These are phyloP conservation scores for Zaprionus camerounensis DNA, from an alignment of 1,140 invertebrate genomes.

Conservation along the genomic window DNA sequence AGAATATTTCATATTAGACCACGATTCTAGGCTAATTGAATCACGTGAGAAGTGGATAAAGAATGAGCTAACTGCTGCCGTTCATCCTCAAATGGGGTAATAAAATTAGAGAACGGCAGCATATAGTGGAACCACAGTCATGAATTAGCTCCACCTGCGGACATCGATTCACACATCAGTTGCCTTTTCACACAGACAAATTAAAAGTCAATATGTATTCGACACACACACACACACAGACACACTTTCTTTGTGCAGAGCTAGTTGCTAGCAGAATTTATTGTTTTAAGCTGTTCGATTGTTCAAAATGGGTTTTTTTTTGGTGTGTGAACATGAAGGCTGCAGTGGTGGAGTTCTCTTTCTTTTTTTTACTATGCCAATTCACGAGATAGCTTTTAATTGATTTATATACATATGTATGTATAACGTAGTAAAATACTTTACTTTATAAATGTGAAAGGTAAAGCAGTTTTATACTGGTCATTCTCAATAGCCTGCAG, in stretches of 20 bases:
- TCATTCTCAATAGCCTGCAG: conserved; percentile 16
- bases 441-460: neutral
- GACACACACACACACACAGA: conserved; percentile 13
- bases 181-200: conserved; percentile 50
- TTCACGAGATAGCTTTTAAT: conserved; percentile 21
- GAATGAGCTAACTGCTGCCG: conserved; percentile 19
- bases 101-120: conserved; percentile 32
- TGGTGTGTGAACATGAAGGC: neutral
- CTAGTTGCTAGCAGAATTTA: conserved; percentile 56
- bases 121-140: conserved; percentile 7
- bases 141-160: conserved; percentile 27
- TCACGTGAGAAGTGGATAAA: conserved; percentile 16
- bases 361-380: neutral
- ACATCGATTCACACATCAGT: conserved; percentile 25
- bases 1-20: neutral
- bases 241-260: conserved; percentile 20
- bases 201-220: conserved; percentile 67
- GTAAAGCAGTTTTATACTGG: conserved; percentile 7
- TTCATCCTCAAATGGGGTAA: conserved; percentile 10
- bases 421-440: neutral
- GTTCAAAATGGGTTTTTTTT: conserved; percentile 30
- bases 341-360: neutral
- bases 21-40: conserved; percentile 7
- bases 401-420: conserved; percentile 33
- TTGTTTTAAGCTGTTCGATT: conserved; percentile 58